These are phyloP conservation scores for Pherbina coryleti DNA, from an alignment of 2,888 invertebrate genomes.

Conservation along the genomic window DNA sequence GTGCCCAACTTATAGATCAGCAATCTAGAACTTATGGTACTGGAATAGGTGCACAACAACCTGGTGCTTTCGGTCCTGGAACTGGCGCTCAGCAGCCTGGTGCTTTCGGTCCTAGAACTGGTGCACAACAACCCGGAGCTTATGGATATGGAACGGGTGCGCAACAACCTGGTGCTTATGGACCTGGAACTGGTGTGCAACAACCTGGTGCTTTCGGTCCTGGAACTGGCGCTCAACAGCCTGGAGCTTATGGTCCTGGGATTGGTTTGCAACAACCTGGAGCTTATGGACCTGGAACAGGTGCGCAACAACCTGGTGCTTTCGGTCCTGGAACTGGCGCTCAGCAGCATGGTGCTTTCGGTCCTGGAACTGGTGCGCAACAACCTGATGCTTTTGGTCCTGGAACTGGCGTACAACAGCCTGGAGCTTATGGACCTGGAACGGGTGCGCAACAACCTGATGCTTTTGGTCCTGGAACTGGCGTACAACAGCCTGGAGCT, in stretches of 20 bases:
- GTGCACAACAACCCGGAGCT: conserved; percentile 35
- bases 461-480: not conserved
- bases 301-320: conserved; percentile 35
- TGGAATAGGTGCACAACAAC: conserved; percentile 32
- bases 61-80: conserved; percentile 13
- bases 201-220: conserved; percentile 21
- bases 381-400: conserved; percentile 29
- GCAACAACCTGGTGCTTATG: not conserved
- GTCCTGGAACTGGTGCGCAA: conserved; percentile 29
- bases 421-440: conserved; percentile 23
- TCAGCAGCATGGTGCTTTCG: conserved; percentile 32
- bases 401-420: conserved; percentile 12
- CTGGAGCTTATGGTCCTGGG: conserved; percentile 28
- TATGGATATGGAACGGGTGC: not conserved
- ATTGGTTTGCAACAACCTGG: conserved; percentile 27
- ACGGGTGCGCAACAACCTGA: conserved; percentile 33
- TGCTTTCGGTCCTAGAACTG: conserved; percentile 8
- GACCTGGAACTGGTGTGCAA: not conserved
- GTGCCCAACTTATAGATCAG: not conserved
- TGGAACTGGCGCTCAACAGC: conserved; percentile 25
- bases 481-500: conserved; percentile 8
- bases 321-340: conserved; percentile 38
- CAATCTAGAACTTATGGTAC: conserved; percentile 21
- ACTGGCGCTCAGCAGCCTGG: conserved; percentile 27
- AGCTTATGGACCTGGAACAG: conserved; percentile 25